These are phyloP conservation scores for Eulithis prunata DNA, from an alignment of 2,888 invertebrate species.

Conservation along the genomic window DNA sequence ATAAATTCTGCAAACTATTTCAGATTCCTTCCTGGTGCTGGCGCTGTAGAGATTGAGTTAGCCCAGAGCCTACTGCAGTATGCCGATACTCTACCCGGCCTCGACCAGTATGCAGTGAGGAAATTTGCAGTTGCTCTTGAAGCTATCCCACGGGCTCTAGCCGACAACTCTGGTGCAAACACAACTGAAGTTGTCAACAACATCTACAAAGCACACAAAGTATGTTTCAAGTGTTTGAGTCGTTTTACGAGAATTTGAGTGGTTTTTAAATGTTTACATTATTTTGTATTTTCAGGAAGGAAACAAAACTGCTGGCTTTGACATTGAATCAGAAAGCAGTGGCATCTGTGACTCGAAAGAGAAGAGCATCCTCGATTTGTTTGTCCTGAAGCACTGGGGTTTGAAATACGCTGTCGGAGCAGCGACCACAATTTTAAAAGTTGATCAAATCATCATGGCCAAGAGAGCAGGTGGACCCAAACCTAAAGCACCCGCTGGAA, in stretches of 20 bases:
- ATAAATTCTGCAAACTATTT: background rate
- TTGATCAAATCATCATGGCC: conserved; percentile 99
- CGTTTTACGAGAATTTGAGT: background rate
- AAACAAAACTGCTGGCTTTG: conserved; percentile 92
- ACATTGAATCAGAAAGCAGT: conserved; percentile 92
- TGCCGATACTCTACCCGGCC: conserved; percentile 96
- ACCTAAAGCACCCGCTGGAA: conserved; percentile 86
- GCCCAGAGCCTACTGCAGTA: conserved; percentile 93
- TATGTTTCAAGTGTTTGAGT: conserved; percentile 42
- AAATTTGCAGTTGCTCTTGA: conserved; percentile 96
- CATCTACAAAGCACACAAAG: conserved; percentile 96
- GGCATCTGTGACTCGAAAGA: conserved; percentile 90
- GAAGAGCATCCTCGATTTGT: conserved; percentile 92
- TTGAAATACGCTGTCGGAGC: conserved; percentile 97
- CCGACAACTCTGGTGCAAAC: conserved; percentile 97
- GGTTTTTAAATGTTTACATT: background rate
- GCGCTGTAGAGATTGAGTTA: conserved; percentile 97
- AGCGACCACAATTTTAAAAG: conserved; percentile 95
- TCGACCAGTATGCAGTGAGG: conserved; percentile 98
- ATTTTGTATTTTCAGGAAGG: conserved; percentile 84
- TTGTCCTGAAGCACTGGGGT: conserved; percentile 95
- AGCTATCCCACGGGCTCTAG: conserved; percentile 94
- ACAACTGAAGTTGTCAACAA: conserved; percentile 94
- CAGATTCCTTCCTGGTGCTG: conserved; percentile 95
- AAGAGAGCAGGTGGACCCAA: conserved; percentile 98